Base-by-base conservation (phyloP, 2,888 invertebrate genomes). In the Meliscaeva auricollis region DNA sequence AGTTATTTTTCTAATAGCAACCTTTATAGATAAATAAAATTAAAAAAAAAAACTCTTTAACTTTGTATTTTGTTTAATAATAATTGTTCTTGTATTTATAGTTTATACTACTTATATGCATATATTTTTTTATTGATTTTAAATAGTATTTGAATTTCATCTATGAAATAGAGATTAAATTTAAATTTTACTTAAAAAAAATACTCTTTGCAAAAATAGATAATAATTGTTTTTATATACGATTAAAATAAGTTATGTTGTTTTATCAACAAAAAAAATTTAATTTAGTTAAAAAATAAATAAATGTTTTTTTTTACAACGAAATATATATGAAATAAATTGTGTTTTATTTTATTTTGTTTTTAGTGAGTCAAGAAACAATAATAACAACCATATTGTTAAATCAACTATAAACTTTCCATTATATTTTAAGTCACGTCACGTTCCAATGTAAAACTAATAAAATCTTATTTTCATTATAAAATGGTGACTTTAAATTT, bases 221-320 rank as follows among this genome's bases (percentile, higher is more conserved):
- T 58, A 52, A n/a, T 3, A 64, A 46, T 58, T 26, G 17, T 56
- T 84, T 60, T 72, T 38, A 26, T 54, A 54, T 58, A 32, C n/a
- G 54, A 35, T n/a, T 73, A 35, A 85, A 54, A 46, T 72, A 48
- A 68, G n/a, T 32, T 30, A 44, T 64, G 13, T 46, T 64, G 64
- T 64, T 46, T 20, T 30, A 46, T 17, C 44, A 30, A 64, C 30
- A 32, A 46, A 26, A 17, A n/a, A 72, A 68, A 48, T 76, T 85
- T 54, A 76, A 30, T 62, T 73, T 76, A 85, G 85, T 69, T 77
- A 58, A 84, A 82, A 30, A 64, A 80, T 38, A 11, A 38, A 9
- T 38, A 72, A 5, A 8, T 13, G 13, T 70, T 56, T 70, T 85
- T 85, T 81, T 84, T 85, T 80, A 84, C 80, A 80, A 79, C 79